Evolutionary conservation across 2,113 vertebrate genomes (phyloP).

Genomic region (Mus pahari): DNA sequence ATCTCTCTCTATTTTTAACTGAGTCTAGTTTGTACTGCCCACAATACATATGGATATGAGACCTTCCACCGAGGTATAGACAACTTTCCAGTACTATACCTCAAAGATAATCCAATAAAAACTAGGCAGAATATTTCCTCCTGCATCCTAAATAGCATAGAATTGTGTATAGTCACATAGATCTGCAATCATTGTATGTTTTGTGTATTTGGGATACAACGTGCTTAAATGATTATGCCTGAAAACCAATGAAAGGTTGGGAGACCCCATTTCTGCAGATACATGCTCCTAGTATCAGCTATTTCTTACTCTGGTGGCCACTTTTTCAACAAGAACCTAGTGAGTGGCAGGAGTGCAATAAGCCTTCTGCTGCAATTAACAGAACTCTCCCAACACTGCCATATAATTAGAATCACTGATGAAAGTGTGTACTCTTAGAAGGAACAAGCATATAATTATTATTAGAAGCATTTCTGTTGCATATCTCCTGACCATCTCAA

Average conservation of each 20-base stretch:
- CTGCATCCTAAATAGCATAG: not conserved
- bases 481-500: slow-evolving; percentile 37
- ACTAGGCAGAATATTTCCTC: not conserved
- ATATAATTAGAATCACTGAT: slow-evolving; percentile 64
- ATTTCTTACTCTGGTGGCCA: not conserved
- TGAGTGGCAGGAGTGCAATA: not conserved
- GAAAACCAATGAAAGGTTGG: not conserved
- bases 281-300: not conserved
- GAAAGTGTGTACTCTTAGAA: slow-evolving; percentile 64
- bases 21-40: not conserved
- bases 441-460: slow-evolving; percentile 41
- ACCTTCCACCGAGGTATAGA: not conserved
- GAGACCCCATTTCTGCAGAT: not conserved
- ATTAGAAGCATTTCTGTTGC: slow-evolving; percentile 28
- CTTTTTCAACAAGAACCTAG: slow-evolving; percentile 64
- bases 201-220: not conserved
- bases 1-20: not conserved
- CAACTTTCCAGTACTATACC: not conserved
- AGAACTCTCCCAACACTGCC: slow-evolving; percentile 38
- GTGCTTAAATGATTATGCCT: not conserved
- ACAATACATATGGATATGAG: not conserved
- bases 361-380: slow-evolving; percentile 60
- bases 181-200: not conserved
- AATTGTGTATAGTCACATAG: not conserved
- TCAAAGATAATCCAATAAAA: not conserved